Evolutionary conservation across 37 sponge, comb jelly and placozoan species (phyloP), one percentile per base, ranked within the genome.

Genomic region (Tethya wilhelma): DNA sequence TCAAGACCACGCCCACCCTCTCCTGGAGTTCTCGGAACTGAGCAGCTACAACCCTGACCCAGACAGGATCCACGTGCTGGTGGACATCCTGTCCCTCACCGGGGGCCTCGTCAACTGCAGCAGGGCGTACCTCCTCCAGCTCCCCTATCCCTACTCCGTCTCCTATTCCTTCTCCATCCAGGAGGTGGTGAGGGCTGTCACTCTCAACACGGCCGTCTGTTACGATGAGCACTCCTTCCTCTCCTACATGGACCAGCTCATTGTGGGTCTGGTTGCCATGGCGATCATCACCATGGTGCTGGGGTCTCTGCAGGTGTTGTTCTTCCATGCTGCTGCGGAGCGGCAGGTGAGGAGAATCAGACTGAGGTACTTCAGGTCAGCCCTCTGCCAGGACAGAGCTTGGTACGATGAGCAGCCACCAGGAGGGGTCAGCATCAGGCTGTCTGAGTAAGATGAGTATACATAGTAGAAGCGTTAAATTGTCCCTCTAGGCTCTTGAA

Each of bases 321-420:
- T 85, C 53, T 77, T 63, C 75, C 79, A 85, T 64, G 45, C 53
- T 11, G 44, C 71, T 9, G 60, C 78, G 25, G 79, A 85, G 38
- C 78, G 85, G 19, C 85, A 85, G 45, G 69, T 79, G 26, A 68
- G 40, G 43, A 69, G 44, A 39, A 70, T 88, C 23, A 74, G 96
- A 33, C 66, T 55, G 19, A 44, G 56, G n/a, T 91, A 82, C 89
- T 95, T 91, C 69, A 71, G 73, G 46, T 73, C 89, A 40, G 71
- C 91, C 31, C 59, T 95, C 74, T 34, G 85, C 34, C 96, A 95
- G 67, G 91, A 91, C 14, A 49, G 53, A 14, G 14, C 9, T 19
- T 49, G 53, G 53, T 14, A 49, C 14, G 53, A 49, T 14, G 14
- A 19, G 14, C 53, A 49, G 14, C 9, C 53, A 49, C 53, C 9